Percentiles rank a stretch among this genome's conserved stretches.
These are phyloP conservation scores for Hypomecis atomaria DNA, from an alignment of 2,888 invertebrate genomes.

Conservation along the genomic window DNA sequence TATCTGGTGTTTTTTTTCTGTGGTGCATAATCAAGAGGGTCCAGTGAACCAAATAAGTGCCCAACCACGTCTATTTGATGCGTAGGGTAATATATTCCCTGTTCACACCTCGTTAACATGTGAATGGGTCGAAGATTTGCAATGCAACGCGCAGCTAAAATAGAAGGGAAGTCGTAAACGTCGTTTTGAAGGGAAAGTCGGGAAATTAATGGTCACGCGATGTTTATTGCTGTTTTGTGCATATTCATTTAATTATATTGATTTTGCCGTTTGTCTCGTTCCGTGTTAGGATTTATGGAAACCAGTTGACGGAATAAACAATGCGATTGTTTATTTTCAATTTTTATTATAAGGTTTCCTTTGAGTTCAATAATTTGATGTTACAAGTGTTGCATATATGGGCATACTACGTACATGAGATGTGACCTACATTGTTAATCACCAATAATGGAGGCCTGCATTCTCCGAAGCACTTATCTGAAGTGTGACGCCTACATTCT, in stretches of 20 bases:
- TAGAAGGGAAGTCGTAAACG: constrained; percentile 54
- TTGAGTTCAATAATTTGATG: not conserved
- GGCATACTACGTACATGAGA: not conserved
- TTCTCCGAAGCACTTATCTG: constrained; percentile 14
- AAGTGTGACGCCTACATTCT: constrained; percentile 41
- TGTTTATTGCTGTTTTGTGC: constrained; percentile 43
- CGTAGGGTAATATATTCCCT: constrained; percentile 33
- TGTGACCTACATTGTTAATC: constrained; percentile 11
- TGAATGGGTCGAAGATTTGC: constrained; percentile 53
- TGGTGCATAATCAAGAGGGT: not conserved
- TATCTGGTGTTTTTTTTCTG: too few species aligned
- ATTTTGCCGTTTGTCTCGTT: constrained; percentile 37
- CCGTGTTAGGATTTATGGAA: constrained; percentile 27
- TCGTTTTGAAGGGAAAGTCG: constrained; percentile 52
- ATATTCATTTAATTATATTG: constrained; percentile 41
- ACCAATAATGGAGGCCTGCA: not conserved
- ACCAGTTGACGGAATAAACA: constrained; percentile 17
- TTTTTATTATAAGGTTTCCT: constrained; percentile 5
- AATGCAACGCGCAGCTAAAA: constrained; percentile 48
- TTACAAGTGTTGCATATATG: not conserved
- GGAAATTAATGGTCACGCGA: constrained; percentile 50
- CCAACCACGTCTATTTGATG: constrained; percentile 31
- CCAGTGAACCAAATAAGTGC: constrained; percentile 27
- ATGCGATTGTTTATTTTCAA: not conserved
- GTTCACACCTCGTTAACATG: constrained; percentile 55